Base-by-base conservation (phyloP, 2,888 invertebrate genomes). In the Amaurobius ferox region DNA sequence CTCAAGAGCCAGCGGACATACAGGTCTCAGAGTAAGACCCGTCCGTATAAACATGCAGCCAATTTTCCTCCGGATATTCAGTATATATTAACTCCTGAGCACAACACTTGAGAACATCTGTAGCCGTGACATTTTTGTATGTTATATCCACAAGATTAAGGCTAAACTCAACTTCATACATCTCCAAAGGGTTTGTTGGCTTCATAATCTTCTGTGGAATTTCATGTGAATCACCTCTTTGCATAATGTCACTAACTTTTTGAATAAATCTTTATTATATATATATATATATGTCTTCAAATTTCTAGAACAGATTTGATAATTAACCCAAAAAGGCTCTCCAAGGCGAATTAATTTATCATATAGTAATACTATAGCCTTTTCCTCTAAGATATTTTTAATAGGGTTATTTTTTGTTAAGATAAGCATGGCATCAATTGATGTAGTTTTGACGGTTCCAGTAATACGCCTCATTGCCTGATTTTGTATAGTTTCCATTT, bases 41-140 rank as follows among this genome's bases (percentile, higher is more conserved):
- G 26, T 68, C 39, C 29, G 39, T 68, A 68, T 32, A 35, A 32
- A 68, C 67, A 68, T 68, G 67, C 30, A 68, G 39, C 67, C 67
- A 23, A 1, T 13, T 28, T n/a, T n/a, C n/a, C n/a, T n/a, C n/a
- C n/a, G n/a, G n/a, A n/a, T n/a, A n/a, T n/a, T n/a, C n/a, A n/a
- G 23, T 68, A 9, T n/a, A 16, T 44, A 13, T 44, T 44, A 1
- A 44, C n/a, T n/a, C n/a, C n/a, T n/a, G n/a, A n/a, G n/a, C n/a
- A n/a, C n/a, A n/a, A n/a, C n/a, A n/a, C n/a, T n/a, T n/a, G n/a
- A n/a, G n/a, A n/a, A n/a, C n/a, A n/a, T n/a, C n/a, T n/a, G n/a
- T n/a, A n/a, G n/a, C n/a, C n/a, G n/a, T n/a, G n/a, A n/a, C n/a
- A n/a, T n/a, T n/a, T n/a, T n/a, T n/a, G n/a, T n/a, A n/a, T n/a